These are phyloP conservation scores for Corythornis leucogaster DNA, from an alignment of 2,797 vertebrate species.

Conservation along the genomic window DNA sequence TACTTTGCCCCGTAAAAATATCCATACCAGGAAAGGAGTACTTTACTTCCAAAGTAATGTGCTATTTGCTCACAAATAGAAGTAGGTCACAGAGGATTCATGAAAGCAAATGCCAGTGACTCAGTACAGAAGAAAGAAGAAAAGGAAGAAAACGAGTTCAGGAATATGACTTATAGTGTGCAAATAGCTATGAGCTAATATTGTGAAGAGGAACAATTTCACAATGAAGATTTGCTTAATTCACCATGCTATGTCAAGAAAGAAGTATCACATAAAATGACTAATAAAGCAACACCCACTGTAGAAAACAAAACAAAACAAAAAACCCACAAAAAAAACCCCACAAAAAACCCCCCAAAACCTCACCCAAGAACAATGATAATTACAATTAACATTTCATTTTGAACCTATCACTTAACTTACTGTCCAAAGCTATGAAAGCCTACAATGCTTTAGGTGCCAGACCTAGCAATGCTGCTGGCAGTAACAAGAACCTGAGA, in stretches of 20 bases:
- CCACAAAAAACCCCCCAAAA: too few species aligned
- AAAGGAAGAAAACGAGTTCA: slow-evolving; percentile 1
- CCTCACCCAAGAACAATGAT: not conserved
- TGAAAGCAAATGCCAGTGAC: slow-evolving; percentile 70
- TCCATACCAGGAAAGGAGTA: not conserved
- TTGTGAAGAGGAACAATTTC: not conserved
- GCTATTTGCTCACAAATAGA: slow-evolving; percentile 46
- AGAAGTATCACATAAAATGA: not conserved
- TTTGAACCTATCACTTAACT: not conserved
- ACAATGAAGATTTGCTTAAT: not conserved
- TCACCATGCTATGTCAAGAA: not conserved
- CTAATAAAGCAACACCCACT: not conserved
- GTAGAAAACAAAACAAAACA: not conserved
- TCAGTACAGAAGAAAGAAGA: slow-evolving; percentile 45
- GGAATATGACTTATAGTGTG: slow-evolving; percentile 53
- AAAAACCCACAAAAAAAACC: too few species aligned
- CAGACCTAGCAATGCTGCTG: not conserved
- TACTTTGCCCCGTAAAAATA: not conserved
- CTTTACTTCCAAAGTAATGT: slow-evolving; percentile 3
- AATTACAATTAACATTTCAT: not conserved
- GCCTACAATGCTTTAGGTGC: not conserved
- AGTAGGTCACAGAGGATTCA: slow-evolving; percentile 73
- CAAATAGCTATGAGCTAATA: slow-evolving; percentile 32
- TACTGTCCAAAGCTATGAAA: not conserved
- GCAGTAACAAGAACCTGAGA: not conserved